Evolutionary conservation across 1,140 invertebrate species (phyloP).

Genomic region (Drosophila nebulosa): DNA sequence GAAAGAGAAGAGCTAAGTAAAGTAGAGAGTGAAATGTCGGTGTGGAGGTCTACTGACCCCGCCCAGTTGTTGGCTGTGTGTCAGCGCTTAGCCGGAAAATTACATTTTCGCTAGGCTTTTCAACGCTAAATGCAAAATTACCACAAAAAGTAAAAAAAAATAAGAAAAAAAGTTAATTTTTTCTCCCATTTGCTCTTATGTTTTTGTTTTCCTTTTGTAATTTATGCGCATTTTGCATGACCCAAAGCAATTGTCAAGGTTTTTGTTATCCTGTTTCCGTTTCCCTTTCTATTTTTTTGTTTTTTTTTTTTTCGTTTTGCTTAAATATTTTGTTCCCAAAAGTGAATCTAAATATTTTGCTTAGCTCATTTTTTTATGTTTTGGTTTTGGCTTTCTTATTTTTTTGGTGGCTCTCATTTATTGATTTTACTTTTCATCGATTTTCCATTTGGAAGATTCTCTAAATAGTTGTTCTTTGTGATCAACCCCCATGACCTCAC

Average conservation of each 20-base stretch:
- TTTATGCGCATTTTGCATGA: conserved; percentile 77
- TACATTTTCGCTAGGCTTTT: conserved; percentile 50
- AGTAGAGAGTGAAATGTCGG: not conserved
- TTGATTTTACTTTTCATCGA: conserved; percentile 33
- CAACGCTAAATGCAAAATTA: conserved; percentile 61
- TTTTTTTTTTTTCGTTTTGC: conserved; percentile 31
- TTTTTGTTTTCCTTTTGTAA: conserved; percentile 41
- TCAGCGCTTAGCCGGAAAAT: conserved; percentile 59
- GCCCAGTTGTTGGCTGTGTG: conserved; percentile 14
- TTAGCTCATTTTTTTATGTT: conserved; percentile 51
- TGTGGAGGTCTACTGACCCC: conserved; percentile 3
- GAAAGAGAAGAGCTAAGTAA: not conserved
- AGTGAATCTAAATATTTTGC: not conserved
- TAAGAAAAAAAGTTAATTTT: conserved; percentile 19
- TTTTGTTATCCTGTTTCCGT: conserved; percentile 47
- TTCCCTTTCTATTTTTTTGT: conserved; percentile 25
- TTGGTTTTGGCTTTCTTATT: conserved; percentile 29
- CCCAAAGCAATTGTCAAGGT: conserved; percentile 73
- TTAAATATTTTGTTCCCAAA: not conserved
- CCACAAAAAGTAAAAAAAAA: conserved; percentile 37
- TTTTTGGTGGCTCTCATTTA: not conserved
- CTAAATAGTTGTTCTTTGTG: conserved; percentile 29
- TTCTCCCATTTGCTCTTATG: not conserved
- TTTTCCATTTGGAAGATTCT: conserved; percentile 49
- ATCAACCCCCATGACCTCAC: conserved; percentile 44